These are phyloP conservation scores for Lipotes vexillifer DNA, from an alignment of 2,113 vertebrate species.

Conservation along the genomic window DNA sequence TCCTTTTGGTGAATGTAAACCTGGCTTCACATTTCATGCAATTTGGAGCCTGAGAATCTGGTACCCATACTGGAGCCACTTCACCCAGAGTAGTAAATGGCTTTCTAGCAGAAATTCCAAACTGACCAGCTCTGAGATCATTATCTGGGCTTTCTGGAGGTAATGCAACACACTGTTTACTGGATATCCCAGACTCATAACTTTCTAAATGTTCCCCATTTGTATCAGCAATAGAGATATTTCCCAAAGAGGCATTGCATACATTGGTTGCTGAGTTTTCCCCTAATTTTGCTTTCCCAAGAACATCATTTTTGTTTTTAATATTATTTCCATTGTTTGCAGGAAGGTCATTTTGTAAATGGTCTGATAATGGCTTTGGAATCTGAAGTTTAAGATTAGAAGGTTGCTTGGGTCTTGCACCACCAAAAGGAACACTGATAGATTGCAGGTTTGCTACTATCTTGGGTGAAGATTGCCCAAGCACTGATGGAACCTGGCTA, in stretches of 20 bases:
- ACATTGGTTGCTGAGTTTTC: conserved; percentile 68
- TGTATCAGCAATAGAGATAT: conserved; percentile 74
- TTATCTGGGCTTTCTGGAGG: conserved; percentile 94
- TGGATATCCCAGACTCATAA: conserved; percentile 80
- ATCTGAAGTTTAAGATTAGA: conserved; percentile 96
- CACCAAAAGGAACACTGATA: conserved; percentile 93
- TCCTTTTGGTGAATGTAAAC: conserved; percentile 98
- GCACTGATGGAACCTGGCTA: conserved; percentile 80
- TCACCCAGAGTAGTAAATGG: conserved; percentile 90
- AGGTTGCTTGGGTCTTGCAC: conserved; percentile 97
- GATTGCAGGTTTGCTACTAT: conserved; percentile 83
- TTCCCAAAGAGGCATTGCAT: conserved; percentile 80
- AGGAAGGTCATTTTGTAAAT: conserved; percentile 89
- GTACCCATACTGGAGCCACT: conserved; percentile 98
- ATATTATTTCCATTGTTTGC: conserved; percentile 80
- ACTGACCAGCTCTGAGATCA: conserved; percentile 93
- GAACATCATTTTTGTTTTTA: conserved; percentile 94
- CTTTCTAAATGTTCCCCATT: conserved; percentile 85
- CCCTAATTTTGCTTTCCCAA: conserved; percentile 79
- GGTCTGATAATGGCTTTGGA: conserved; percentile 90
- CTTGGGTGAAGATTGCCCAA: conserved; percentile 81
- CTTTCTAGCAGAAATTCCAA: conserved; percentile 86
- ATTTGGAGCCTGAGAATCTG: conserved; percentile 96
- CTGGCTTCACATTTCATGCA: conserved; percentile 98
- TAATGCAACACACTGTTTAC: conserved; percentile 81